These are phyloP conservation scores for Drosophila mercatorum DNA, from an alignment of 2,888 invertebrate species.

Conservation along the genomic window DNA sequence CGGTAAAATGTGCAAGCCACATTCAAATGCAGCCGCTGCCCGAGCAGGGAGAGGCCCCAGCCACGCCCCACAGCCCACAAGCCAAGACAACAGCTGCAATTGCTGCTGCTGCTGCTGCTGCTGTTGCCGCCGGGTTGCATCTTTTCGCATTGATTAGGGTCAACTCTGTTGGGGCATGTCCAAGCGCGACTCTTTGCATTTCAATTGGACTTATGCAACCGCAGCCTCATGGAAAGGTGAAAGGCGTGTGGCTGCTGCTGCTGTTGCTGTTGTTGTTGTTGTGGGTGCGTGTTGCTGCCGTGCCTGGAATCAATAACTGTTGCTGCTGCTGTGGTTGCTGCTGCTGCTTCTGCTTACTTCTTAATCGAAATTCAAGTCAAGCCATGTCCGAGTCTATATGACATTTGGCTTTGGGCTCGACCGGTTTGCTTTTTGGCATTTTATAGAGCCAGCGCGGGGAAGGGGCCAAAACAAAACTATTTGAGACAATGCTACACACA, in stretches of 20 bases:
- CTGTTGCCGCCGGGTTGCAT: constrained; percentile 48
- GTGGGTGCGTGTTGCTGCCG: constrained; percentile 50
- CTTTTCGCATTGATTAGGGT: constrained; percentile 65
- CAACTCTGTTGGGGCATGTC: constrained; percentile 49
- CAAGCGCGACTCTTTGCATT: constrained; percentile 56
- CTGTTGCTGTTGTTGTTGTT: constrained; percentile 47
- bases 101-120: constrained; percentile 18
- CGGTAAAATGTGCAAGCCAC: constrained; percentile 61
- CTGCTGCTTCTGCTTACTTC: constrained; percentile 33
- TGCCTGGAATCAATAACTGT: constrained; percentile 59
- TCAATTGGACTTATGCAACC: constrained; percentile 67
- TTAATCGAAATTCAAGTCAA: constrained; percentile 57
- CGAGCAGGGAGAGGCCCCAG: constrained; percentile 42
- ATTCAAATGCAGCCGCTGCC: constrained; percentile 10
- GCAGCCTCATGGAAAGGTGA: constrained; percentile 59
- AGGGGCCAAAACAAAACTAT: constrained; percentile 14
- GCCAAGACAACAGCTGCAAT: constrained; percentile 18
- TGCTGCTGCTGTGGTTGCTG: constrained; percentile 27
- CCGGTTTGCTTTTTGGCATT: constrained; percentile 20
- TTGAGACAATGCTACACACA: constrained; percentile 25
- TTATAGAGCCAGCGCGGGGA: constrained; percentile 2
- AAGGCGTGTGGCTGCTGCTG: constrained; percentile 58
- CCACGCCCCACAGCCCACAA: not conserved
- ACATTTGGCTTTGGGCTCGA: constrained; percentile 33
- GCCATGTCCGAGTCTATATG: constrained; percentile 45